Evolutionary conservation across 1,140 invertebrate genomes (phyloP).

Genomic region (Drosophila burlai): DNA sequence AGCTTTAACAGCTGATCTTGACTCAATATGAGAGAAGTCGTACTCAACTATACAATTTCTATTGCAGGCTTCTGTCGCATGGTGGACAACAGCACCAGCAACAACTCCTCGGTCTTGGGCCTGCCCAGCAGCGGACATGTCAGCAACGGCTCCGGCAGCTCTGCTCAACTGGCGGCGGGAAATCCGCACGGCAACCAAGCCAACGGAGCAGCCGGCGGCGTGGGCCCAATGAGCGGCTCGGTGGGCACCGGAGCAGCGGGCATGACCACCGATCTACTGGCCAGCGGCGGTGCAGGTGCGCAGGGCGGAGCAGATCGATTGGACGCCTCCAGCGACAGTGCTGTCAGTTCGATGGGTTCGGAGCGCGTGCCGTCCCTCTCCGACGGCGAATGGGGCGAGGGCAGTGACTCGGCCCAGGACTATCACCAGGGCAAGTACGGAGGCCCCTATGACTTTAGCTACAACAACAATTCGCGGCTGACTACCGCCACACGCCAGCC

Average conservation of each 20-base stretch:
- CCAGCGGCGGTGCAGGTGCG: conserved; percentile 55
- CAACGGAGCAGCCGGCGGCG: conserved; percentile 68
- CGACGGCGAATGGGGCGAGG: conserved; percentile 95
- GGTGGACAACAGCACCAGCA: conserved; percentile 88
- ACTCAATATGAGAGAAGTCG: not conserved
- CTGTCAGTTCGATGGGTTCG: conserved; percentile 96
- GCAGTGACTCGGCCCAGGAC: conserved; percentile 92
- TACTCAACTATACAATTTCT: not conserved
- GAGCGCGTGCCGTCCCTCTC: conserved; percentile 94
- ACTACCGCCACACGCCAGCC: conserved; percentile 86
- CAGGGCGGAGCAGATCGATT: conserved; percentile 88
- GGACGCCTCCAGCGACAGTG: conserved; percentile 94
- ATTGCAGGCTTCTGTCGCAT: conserved; percentile 92
- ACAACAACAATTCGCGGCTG: conserved; percentile 85
- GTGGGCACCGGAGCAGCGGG: conserved; percentile 73
- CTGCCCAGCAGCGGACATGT: conserved; percentile 75
- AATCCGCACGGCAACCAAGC: conserved; percentile 47
- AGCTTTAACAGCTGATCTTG: not conserved
- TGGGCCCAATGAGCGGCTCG: conserved; percentile 75
- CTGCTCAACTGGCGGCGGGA: conserved; percentile 47
- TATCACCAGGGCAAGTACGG: conserved; percentile 89
- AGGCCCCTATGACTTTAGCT: conserved; percentile 91
- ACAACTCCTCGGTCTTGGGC: conserved; percentile 83
- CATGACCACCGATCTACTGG: conserved; percentile 78
- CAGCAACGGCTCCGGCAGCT: conserved; percentile 56